phyloP scores from a whole-genome alignment of 2,113 vertebrate species.

The Carassius carassius region DNA sequence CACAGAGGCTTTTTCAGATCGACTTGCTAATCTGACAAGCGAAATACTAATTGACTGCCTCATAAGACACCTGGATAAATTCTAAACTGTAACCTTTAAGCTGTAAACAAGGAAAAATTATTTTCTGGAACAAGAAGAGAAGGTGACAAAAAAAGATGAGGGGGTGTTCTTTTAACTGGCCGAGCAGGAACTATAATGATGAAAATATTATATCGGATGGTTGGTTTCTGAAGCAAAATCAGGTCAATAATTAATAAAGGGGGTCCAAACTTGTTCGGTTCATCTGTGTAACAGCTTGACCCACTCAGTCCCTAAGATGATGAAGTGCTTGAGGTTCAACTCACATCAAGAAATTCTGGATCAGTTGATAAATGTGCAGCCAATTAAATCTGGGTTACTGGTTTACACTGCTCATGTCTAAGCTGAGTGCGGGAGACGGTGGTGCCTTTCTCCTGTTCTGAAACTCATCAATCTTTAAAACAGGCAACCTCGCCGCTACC shows the following conservation, averaged over 20 bases:
- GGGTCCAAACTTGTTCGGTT: constrained; percentile 43
- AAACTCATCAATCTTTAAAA: constrained; percentile 72
- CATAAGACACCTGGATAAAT: constrained; percentile 34
- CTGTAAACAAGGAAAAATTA: constrained; percentile 18
- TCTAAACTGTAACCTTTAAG: constrained; percentile 10
- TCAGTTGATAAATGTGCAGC: constrained; percentile 72
- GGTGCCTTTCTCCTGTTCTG: constrained; percentile 69
- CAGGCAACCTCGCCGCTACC: background rate
- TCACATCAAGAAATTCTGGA: constrained; percentile 63
- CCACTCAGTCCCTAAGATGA: constrained; percentile 49
- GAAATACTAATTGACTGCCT: constrained; percentile 41
- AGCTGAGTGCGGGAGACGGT: constrained; percentile 64
- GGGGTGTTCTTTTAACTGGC: constrained; percentile 30
- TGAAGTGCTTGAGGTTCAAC: constrained; percentile 52
- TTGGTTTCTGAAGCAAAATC: constrained; percentile 3
- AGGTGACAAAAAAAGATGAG: constrained; percentile 39
- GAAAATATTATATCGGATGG: background rate
- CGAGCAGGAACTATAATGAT: background rate
- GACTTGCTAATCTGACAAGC: constrained; percentile 55
- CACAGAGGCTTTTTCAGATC: constrained; percentile 38
- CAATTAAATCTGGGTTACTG: constrained; percentile 81
- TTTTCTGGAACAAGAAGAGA: constrained; percentile 17
- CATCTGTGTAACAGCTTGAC: constrained; percentile 51
- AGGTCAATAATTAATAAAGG: constrained; percentile 51
- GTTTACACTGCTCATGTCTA: constrained; percentile 67